These are phyloP conservation scores for Macrotrachela quadricornifera DNA, from an alignment of 1,140 invertebrate genomes.

Conservation along the genomic window DNA sequence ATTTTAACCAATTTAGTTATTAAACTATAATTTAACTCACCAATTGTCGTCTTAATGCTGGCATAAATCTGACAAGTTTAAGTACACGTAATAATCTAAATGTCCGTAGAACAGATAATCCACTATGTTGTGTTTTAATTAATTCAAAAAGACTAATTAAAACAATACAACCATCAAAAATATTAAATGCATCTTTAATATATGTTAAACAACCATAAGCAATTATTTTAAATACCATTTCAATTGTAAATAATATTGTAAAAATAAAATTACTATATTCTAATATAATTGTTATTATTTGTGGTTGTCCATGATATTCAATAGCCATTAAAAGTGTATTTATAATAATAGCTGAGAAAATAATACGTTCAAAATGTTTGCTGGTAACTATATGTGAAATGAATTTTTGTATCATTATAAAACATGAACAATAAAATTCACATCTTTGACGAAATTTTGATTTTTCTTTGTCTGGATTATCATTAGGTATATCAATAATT, in stretches of 20 bases:
- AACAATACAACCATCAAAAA: slow-evolving; percentile 95
- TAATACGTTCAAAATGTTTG: slow-evolving; percentile 75
- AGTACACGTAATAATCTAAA: slow-evolving; percentile 85
- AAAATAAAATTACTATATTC: slow-evolving; percentile 94
- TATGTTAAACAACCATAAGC: slow-evolving; percentile 88
- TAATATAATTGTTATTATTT: slow-evolving; percentile 66
- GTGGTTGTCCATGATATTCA: slow-evolving; percentile 88
- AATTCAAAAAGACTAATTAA: slow-evolving; percentile 55
- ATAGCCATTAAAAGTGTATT: slow-evolving; percentile 98
- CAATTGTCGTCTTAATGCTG: slow-evolving; percentile 76
- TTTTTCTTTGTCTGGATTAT: no score
- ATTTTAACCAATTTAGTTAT: no score
- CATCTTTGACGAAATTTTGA: no score
- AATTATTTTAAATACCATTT: slow-evolving; percentile 88
- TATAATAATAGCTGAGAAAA: slow-evolving; percentile 84
- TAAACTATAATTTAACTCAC: no score
- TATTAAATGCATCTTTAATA: slow-evolving; percentile 91
- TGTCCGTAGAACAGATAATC: slow-evolving; percentile 79
- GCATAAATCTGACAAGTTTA: slow-evolving; percentile 92
- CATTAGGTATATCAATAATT: no score
- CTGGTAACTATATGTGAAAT: slow-evolving; percentile 25
- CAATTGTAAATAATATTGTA: slow-evolving; percentile 75
- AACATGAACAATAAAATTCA: no score
- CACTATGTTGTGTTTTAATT: slow-evolving; percentile 34
- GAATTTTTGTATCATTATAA: slow-evolving; percentile 10